A percentile compares a stretch with the other conserved stretches of the same genome.
Evolutionary conservation across 2,888 invertebrate species (phyloP).

Genomic region (Drosophila kanekoi): DNA sequence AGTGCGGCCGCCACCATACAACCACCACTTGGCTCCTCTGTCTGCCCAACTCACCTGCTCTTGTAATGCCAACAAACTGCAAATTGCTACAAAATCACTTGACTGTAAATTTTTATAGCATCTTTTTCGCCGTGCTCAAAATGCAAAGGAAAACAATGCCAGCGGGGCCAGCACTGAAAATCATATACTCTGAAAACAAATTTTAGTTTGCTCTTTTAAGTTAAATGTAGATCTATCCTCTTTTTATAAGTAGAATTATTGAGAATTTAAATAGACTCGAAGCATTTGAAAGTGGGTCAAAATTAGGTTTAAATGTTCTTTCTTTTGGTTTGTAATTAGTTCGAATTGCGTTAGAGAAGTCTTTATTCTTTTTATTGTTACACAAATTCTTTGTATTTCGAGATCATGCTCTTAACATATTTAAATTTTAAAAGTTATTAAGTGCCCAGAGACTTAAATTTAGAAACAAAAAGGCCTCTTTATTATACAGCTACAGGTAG

Average conservation of each 20-base stretch:
- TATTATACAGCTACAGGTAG: neutral
- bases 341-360: no score
- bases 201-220: no score
- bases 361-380: no score
- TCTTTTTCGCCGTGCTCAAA: conserved; percentile 41
- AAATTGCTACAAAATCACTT: conserved; percentile 83
- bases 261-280: no score
- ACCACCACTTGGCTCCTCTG: conserved; percentile 11
- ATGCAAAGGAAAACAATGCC: conserved; percentile 51
- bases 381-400: no score
- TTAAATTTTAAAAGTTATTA: neutral
- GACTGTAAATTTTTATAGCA: conserved; percentile 80
- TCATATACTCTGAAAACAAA: neutral
- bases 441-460: neutral
- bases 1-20: conserved; percentile 30
- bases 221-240: no score
- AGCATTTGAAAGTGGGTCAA: no score
- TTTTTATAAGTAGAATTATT: no score
- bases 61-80: conserved; percentile 71
- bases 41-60: conserved; percentile 40
- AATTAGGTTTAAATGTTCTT: no score
- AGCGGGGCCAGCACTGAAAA: conserved; percentile 3
- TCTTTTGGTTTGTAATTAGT: no score
- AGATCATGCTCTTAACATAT: no score
- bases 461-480: no score